Evolutionary conservation across 1,140 invertebrate species (phyloP), one percentile per base, ranked within the genome.

Genomic region (Apocrypta bakeri): DNA sequence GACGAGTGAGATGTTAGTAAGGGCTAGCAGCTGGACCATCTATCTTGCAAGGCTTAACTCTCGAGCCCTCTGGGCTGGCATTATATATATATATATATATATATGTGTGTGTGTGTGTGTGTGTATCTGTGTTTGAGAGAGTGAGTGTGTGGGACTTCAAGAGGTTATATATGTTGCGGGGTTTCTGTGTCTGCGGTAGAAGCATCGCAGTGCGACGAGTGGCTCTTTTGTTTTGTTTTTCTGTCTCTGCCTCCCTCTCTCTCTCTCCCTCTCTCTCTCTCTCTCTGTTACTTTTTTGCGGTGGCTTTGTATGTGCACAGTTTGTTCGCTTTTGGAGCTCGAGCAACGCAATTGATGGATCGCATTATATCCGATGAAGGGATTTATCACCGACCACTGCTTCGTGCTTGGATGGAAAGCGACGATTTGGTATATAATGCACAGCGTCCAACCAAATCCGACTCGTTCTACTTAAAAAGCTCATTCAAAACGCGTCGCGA

Each of bases 21-120:
- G 84, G 82, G 79, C 75, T 74, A 84, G 73, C 84, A 84, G 84
- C 79, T 86, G 83, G 82, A 87, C 84, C 86, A 90, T 90, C 85
- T 85, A 88, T 89, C 87, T 90, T 89, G 63, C 73, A 80, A 81
- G 85, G 86, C 86, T 90, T 88, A 90, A 86, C 85, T 85, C 79
- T 73, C 72, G 81, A 85, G 63, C 27, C 64, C 61, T 3, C 31
- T 69, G 61, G 21, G 29, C 12, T 12, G 75, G 77, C 27, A 25
- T 25, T 66, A 29, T 9, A 69, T 69, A 42, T 27, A 77, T 78
- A 82, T 75, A 64, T n/a, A 11, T 66, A 64, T 66, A n/a, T 1
- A 40, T 29, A 66, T 24, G 40, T 66, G n/a, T n/a, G n/a, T n/a
- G n/a, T n/a, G n/a, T n/a, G n/a, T n/a, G n/a, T n/a, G n/a, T n/a